These are phyloP conservation scores for Chionodraco myersi DNA, from an alignment of 2,113 vertebrate species.

Conservation along the genomic window DNA sequence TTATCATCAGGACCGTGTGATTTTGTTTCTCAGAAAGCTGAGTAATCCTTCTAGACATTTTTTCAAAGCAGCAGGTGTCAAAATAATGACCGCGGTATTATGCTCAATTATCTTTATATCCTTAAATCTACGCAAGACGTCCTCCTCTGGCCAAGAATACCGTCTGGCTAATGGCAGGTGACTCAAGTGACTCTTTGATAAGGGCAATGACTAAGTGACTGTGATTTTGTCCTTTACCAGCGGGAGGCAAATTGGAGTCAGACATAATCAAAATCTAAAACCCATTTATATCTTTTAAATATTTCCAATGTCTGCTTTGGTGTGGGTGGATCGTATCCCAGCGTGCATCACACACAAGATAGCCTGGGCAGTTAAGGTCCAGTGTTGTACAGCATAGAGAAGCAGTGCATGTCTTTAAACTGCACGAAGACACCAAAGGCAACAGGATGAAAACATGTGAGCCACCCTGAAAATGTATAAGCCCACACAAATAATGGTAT, in stretches of 20 bases:
- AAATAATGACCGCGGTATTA: constrained; percentile 9
- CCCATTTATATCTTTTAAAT: background rate
- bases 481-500: background rate
- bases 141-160: constrained; percentile 28
- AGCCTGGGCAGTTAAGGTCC: background rate
- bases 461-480: background rate
- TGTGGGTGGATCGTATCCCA: background rate
- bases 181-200: constrained; percentile 35
- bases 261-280: constrained; percentile 4
- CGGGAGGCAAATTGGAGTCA: constrained; percentile 17
- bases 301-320: background rate
- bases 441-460: background rate
- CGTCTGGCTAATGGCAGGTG: constrained; percentile 23
- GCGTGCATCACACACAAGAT: background rate
- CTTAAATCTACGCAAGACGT: constrained; percentile 10
- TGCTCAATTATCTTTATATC: constrained; percentile 29
- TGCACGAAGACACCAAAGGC: background rate
- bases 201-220: constrained; percentile 32
- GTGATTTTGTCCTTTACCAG: constrained; percentile 2
- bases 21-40: constrained; percentile 5
- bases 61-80: constrained; percentile 51
- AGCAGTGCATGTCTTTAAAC: background rate
- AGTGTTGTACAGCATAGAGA: background rate
- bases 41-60: constrained; percentile 59
- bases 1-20: constrained; percentile 2